Evolutionary conservation across 2,113 vertebrate species (phyloP).

Genomic region (Sylvicapra grimmia): DNA sequence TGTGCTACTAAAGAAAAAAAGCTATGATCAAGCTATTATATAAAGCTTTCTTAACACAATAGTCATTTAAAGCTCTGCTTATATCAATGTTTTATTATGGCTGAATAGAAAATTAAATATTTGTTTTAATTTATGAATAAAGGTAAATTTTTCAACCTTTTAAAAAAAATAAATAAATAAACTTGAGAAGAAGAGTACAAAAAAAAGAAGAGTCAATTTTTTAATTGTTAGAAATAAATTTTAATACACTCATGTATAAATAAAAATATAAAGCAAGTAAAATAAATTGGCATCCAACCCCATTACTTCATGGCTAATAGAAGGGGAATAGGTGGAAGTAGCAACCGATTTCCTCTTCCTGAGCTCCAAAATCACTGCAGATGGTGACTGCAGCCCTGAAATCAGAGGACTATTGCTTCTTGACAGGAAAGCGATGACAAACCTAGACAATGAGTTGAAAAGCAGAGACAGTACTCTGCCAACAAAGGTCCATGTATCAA

Average conservation of each 20-base stretch:
- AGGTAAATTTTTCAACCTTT: not conserved
- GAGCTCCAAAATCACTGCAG: not conserved
- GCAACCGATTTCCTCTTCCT: not conserved
- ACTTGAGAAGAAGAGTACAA: no score
- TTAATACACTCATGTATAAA: not conserved
- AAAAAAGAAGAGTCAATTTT: not conserved
- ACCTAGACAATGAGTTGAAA: not conserved
- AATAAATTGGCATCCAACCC: not conserved
- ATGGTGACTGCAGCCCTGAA: not conserved
- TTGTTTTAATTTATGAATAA: not conserved
- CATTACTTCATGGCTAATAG: not conserved
- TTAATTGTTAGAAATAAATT: not conserved
- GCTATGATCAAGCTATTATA: not conserved
- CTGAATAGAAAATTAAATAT: not conserved
- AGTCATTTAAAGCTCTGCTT: constrained; percentile 27
- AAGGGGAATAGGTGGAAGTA: not conserved
- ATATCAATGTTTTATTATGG: not conserved
- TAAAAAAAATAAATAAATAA: no score
- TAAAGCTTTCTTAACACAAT: not conserved
- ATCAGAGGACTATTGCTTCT: not conserved
- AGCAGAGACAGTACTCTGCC: not conserved
- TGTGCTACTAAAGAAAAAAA: not conserved
- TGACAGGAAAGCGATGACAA: not conserved
- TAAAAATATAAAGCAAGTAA: not conserved
- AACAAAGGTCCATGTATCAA: not conserved